Evolutionary conservation across 2,888 invertebrate species (phyloP).

Genomic region (Cetonia aurata): DNA sequence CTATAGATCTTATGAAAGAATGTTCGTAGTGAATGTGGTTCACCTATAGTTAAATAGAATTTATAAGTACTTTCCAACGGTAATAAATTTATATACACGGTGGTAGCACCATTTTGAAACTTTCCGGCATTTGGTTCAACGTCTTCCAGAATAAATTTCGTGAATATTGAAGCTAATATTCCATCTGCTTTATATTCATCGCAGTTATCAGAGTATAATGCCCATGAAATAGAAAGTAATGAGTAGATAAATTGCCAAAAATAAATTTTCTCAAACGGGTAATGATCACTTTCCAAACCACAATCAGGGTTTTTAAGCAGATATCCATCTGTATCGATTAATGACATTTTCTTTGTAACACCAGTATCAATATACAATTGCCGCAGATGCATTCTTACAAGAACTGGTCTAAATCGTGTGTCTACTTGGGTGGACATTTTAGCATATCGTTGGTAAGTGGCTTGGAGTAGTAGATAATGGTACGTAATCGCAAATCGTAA

Average conservation of each 20-base stretch:
- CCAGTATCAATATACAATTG: constrained; percentile 73
- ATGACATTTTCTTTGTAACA: constrained; percentile 68
- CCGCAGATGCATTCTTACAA: constrained; percentile 72
- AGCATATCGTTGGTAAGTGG: constrained; percentile 70
- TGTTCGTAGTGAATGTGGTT: constrained; percentile 65
- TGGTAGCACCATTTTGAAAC: constrained; percentile 64
- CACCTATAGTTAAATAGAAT: constrained; percentile 67
- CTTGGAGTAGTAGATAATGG: constrained; percentile 65
- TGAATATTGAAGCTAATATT: constrained; percentile 69
- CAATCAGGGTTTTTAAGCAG: constrained; percentile 68
- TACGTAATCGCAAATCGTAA: constrained; percentile 64
- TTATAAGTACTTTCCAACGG: constrained; percentile 67
- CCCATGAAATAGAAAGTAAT: constrained; percentile 69
- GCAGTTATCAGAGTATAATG: constrained; percentile 65
- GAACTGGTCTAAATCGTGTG: constrained; percentile 64
- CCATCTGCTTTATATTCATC: constrained; percentile 66
- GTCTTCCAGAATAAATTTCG: constrained; percentile 69
- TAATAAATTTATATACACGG: constrained; percentile 59
- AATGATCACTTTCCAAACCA: constrained; percentile 66
- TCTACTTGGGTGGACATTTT: constrained; percentile 66
- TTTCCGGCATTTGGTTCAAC: constrained; percentile 66
- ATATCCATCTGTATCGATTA: constrained; percentile 69
- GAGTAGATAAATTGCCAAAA: constrained; percentile 75
- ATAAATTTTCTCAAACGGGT: constrained; percentile 73
- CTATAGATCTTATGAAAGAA: constrained; percentile 45